A percentile compares a stretch with the other conserved stretches of the same genome.
Conservation (phyloP, 1,140 invertebrate species). For the Apis dorsata region DNA sequence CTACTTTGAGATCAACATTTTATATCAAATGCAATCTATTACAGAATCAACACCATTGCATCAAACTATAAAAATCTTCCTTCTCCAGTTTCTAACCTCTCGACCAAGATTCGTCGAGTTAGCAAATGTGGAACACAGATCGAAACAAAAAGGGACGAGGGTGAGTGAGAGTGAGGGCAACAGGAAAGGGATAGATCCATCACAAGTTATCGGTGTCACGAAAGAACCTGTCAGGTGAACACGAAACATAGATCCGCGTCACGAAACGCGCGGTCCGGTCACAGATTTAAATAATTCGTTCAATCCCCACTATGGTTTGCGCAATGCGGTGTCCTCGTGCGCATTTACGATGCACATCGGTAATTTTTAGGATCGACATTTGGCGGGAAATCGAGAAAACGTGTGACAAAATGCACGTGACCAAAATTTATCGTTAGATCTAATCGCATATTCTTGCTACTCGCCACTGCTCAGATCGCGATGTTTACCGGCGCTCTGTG, state of each 20-base stretch:
- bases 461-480: neutral
- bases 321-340: slow-evolving; percentile 26
- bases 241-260: neutral
- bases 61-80: too few relatives aligned
- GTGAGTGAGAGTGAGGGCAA: neutral
- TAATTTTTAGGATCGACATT: neutral
- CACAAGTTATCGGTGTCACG: slow-evolving; percentile 7
- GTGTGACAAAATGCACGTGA: slow-evolving; percentile 10
- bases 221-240: neutral
- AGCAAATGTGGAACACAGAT: neutral
- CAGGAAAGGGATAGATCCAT: slow-evolving; percentile 25
- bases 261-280: slow-evolving; percentile 23
- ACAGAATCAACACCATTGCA: neutral
- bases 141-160: neutral
- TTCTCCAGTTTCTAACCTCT: neutral
- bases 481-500: slow-evolving; percentile 7
- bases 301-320: slow-evolving; percentile 18
- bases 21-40: too few relatives aligned
- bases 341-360: neutral
- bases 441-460: neutral
- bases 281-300: slow-evolving; percentile 30
- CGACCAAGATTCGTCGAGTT: neutral
- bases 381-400: slow-evolving; percentile 15
- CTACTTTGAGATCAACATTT: too few relatives aligned
- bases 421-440: neutral